Conservation (phyloP, 2,113 vertebrate species). For the Ammodytes marinus region DNA sequence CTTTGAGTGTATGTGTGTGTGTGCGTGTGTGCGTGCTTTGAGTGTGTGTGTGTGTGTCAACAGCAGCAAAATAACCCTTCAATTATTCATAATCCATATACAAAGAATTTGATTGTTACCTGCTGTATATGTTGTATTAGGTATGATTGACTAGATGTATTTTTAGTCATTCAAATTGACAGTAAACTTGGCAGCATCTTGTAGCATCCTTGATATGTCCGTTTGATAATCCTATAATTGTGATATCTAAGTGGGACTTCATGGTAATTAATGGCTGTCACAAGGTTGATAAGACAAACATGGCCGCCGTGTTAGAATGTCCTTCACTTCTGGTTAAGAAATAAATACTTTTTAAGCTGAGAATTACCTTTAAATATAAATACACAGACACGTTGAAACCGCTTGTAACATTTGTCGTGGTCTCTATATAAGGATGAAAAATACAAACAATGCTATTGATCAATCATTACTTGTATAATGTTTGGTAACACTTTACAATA, state of each 20-base stretch:
- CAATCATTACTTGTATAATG: too few species aligned
- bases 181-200: not conserved
- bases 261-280: too few species aligned
- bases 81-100: not conserved
- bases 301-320: too few species aligned
- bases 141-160: not conserved
- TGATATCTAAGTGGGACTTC: not conserved
- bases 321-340: not conserved
- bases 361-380: too few species aligned
- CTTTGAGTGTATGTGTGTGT: not conserved
- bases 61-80: constrained; percentile 18
- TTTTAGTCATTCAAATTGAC: not conserved
- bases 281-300: too few species aligned
- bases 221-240: not conserved
- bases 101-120: not conserved
- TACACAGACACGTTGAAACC: too few species aligned
- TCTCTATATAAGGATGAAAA: too few species aligned
- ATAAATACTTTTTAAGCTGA: too few species aligned
- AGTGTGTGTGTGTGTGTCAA: not conserved
- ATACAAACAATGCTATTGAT: too few species aligned
- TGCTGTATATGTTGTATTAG: not conserved
- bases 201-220: not conserved
- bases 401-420: too few species aligned
- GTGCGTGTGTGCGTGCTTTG: not conserved
- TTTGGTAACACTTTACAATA: too few species aligned